Evolutionary conservation across 2,888 invertebrate species (phyloP).

Genomic region (Carcina quercana): DNA sequence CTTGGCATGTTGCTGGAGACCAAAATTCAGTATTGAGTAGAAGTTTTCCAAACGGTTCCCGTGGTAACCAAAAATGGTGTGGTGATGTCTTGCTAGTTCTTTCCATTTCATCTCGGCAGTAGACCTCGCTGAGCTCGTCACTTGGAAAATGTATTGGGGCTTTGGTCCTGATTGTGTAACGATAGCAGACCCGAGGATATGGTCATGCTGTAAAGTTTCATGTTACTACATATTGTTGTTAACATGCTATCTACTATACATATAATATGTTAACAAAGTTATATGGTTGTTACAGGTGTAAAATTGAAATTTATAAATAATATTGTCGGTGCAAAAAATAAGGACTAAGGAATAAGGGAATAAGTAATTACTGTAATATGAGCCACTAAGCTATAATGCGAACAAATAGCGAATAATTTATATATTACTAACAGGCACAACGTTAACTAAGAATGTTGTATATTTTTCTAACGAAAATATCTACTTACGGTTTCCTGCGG

Average conservation of each 20-base stretch:
- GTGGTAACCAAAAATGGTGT: slow-evolving; percentile 82
- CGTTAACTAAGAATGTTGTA: no score
- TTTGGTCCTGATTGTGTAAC: slow-evolving; percentile 51
- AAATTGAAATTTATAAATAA: no score
- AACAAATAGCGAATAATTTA: no score
- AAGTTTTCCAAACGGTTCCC: slow-evolving; percentile 88
- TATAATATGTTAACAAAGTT: no score
- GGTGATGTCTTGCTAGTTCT: slow-evolving; percentile 66
- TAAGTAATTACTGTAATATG: no score
- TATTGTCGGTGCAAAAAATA: no score
- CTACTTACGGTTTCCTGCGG: slow-evolving; percentile 64
- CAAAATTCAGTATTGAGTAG: slow-evolving; percentile 85
- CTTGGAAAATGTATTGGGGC: slow-evolving; percentile 82
- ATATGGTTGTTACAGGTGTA: no score
- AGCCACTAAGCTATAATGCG: no score
- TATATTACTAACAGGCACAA: no score
- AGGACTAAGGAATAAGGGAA: no score
- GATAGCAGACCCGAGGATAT: slow-evolving; percentile 67
- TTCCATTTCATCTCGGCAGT: slow-evolving; percentile 76
- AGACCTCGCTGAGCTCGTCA: slow-evolving; percentile 70
- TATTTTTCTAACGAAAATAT: neutral
- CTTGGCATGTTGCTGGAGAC: slow-evolving; percentile 83
- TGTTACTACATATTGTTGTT: no score
- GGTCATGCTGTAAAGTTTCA: slow-evolving; percentile 70
- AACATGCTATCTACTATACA: no score